These are phyloP conservation scores for Spodoptera litura DNA, from an alignment of 1,140 invertebrate genomes.

Conservation along the genomic window DNA sequence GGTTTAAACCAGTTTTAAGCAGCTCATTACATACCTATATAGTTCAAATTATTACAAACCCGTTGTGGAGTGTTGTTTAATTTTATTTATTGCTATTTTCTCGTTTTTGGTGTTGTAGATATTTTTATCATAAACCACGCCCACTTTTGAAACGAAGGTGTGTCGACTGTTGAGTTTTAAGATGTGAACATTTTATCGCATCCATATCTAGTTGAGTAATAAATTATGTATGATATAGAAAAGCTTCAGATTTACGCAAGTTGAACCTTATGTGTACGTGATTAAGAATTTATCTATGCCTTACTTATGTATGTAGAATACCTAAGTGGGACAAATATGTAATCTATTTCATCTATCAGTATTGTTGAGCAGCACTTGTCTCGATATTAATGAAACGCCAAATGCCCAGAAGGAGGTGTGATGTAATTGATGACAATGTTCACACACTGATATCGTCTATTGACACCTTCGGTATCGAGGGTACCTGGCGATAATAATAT, in stretches of 20 bases:
- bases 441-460: not conserved
- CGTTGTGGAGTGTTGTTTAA: not conserved
- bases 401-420: not conserved
- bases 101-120: not conserved
- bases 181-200: slow-evolving; percentile 13
- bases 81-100: not conserved
- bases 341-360: not conserved
- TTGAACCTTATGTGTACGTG: not conserved
- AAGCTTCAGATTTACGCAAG: slow-evolving; percentile 8
- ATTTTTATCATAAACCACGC: not conserved
- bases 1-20: no score
- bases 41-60: no score
- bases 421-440: slow-evolving; percentile 1
- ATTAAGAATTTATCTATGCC: slow-evolving; percentile 4
- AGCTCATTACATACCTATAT: no score
- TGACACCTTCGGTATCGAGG: not conserved
- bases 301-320: slow-evolving; percentile 8
- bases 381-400: not conserved
- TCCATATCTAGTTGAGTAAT: slow-evolving; percentile 29
- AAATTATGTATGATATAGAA: slow-evolving; percentile 28
- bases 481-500: slow-evolving; percentile 9
- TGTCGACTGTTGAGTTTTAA: not conserved
- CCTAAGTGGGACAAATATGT: not conserved
- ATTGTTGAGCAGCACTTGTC: not conserved
- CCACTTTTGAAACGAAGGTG: slow-evolving; percentile 4